Evolutionary conservation across 2,888 invertebrate genomes (phyloP), one percentile per base, ranked within the genome.

Genomic region (Notodonta dromedarius): DNA sequence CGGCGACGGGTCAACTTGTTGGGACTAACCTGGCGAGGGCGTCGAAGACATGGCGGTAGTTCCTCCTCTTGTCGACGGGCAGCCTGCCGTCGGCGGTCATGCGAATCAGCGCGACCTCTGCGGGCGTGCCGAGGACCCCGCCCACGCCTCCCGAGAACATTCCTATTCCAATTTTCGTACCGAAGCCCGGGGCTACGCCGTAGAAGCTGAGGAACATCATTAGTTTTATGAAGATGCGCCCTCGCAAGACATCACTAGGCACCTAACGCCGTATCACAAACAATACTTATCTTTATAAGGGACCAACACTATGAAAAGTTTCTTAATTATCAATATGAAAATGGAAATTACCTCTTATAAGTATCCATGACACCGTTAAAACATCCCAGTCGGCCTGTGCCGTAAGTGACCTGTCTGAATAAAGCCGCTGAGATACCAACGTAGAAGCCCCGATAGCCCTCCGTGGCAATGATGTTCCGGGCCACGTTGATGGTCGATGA

Each of bases 11-110:
- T 24, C 24, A 24, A 24, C 44, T 13, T 12, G 46, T 16, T 16
- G 9, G 14, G 8, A 6, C 16, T 9, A 4, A 50, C 85, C 85
- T 84, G 55, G 63, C 52, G 13, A 99, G 86, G 0, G 99, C 99
- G 83, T 99, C 96, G 65, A 97, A 95, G 0, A 99, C 98, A 86
- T 96, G 96, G 68, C 95, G 96, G 85, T 99, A 99, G 84, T 98
- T 98, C 75, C 99, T 94, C 74, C 97, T 92, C 86, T 99, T 96
- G 0, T 96, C 97, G 54, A 91, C 76, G 2, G 99, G 98, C 67
- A 99, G 90, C 63, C 98, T 95, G 9, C 99, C 99, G 89, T 99
- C 99, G 0, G 98, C 96, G 16, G 98, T 98, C 99, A 99, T 99
- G 71, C 99, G 94, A 65, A 99, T 97, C 13, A 99, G 94, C 0